A percentile compares a stretch with the other conserved stretches of the same genome.
phyloP scores from a whole-genome alignment of 2,797 vertebrate species.

The Otolemur crassicaudatus region DNA sequence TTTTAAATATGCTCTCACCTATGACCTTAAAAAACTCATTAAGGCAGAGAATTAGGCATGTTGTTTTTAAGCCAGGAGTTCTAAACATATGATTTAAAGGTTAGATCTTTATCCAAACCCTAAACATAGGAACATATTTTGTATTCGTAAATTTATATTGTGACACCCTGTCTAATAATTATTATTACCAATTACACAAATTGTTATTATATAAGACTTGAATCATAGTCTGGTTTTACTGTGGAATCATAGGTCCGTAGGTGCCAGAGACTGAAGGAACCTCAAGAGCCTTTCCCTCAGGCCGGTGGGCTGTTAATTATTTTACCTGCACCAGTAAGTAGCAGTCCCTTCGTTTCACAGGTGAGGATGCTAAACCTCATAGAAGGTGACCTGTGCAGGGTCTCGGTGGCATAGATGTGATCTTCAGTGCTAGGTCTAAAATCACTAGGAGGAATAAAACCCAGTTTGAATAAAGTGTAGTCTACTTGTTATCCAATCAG shows the following conservation, averaged over 20 bases:
- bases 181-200: neutral
- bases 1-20: neutral
- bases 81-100: constrained; percentile 46
- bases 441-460: neutral
- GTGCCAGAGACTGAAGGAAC: neutral
- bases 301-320: neutral
- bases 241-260: neutral
- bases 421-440: neutral
- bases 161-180: constrained; percentile 9
- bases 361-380: neutral
- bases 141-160: neutral
- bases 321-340: neutral
- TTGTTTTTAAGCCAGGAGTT: neutral
- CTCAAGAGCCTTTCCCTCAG: neutral
- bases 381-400: neutral
- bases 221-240: neutral
- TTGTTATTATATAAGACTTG: constrained; percentile 32
- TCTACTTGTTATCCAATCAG: neutral
- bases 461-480: neutral
- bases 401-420: neutral
- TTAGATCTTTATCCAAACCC: constrained; percentile 13
- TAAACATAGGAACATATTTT: neutral
- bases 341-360: neutral
- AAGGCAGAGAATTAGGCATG: neutral
- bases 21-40: constrained; percentile 8